Evolutionary conservation across 2,797 vertebrate species (phyloP), one percentile per base, ranked within the genome.

Genomic region (Ambastaia sidthimunki): DNA sequence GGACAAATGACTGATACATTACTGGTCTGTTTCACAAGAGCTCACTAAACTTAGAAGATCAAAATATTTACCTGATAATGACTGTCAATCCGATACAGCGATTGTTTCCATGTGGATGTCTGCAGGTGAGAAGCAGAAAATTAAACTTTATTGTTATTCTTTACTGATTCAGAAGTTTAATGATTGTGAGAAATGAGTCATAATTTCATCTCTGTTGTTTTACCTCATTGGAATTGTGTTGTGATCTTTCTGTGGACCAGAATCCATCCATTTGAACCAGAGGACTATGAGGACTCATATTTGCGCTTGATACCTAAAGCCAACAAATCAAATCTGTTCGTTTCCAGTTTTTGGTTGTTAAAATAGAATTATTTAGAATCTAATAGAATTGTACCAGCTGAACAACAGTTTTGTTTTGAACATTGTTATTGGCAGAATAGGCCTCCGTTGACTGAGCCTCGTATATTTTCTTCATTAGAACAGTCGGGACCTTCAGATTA

Each of bases 271-370:
- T 73, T 9, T 0, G 4, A 1, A 48, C 0, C 11, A 0, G 16
- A 1, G 3, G 21, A 21, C 68, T 25, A 16, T 2, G 10, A 31
- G n/a, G 0, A 48, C 5, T 10, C 6, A 19, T 15, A 0, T 41
- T 67, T 13, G 86, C 70, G 0, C 48, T 48, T 11, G 25, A n/a
- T 12, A 68, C 13, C 89, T 90, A 70, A 37, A 52, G 5, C 13
- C 19, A 60, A 68, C 25, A 80, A 68, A 47, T 9, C 55, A 23
- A 34, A 57, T 34, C 4, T 34, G 34, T 37, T 6, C 2, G 7
- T 37, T 3, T 3, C 7, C 7, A 37, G 6, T n/a, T n/a, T 37
- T 7, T 7, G 34, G 34, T 0, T 0, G 34, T 37, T 65, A 59
- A 50, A 47, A 48, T 37, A 6, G 9, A 71, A 34, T n/a, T 1